Percentiles rank a stretch among this genome's conserved stretches.
phyloP scores from a whole-genome alignment of 2,113 vertebrate species.

The Pomatorhinus ruficollis region DNA sequence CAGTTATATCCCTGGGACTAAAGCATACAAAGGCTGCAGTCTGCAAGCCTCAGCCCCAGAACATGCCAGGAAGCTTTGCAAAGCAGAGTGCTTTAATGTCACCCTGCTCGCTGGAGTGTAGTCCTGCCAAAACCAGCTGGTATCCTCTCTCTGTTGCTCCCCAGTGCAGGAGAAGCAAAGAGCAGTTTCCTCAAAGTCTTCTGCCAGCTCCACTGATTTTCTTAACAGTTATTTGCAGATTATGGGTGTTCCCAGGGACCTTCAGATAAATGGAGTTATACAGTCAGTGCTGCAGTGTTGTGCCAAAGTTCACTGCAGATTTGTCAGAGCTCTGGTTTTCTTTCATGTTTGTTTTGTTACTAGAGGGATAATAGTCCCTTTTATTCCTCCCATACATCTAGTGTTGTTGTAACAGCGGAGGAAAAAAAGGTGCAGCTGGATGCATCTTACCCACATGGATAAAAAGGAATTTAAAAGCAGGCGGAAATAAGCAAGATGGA shows the following conservation, averaged over 20 bases:
- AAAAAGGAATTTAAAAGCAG: slow-evolving; percentile 18
- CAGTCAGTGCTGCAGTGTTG: neutral
- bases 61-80: slow-evolving; percentile 50
- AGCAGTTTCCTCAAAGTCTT: slow-evolving; percentile 1
- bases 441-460: neutral
- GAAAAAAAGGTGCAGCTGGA: neutral
- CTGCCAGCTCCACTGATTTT: neutral
- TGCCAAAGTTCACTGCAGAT: slow-evolving; percentile 42
- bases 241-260: slow-evolving; percentile 24
- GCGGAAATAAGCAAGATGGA: neutral
- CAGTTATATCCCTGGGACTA: slow-evolving; percentile 36
- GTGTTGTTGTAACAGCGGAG: neutral
- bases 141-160: neutral
- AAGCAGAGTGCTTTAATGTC: slow-evolving; percentile 51
- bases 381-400: neutral
- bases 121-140: slow-evolving; percentile 27
- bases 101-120: slow-evolving; percentile 10
- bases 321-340: neutral
- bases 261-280: slow-evolving; percentile 27
- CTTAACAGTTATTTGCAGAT: slow-evolving; percentile 43
- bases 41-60: slow-evolving; percentile 33
- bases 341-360: slow-evolving; percentile 38
- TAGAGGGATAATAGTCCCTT: slow-evolving; percentile 28
- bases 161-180: neutral
- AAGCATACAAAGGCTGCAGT: slow-evolving; percentile 17